Conservation (phyloP, 2,888 invertebrate genomes). For the Sesia apiformis region DNA sequence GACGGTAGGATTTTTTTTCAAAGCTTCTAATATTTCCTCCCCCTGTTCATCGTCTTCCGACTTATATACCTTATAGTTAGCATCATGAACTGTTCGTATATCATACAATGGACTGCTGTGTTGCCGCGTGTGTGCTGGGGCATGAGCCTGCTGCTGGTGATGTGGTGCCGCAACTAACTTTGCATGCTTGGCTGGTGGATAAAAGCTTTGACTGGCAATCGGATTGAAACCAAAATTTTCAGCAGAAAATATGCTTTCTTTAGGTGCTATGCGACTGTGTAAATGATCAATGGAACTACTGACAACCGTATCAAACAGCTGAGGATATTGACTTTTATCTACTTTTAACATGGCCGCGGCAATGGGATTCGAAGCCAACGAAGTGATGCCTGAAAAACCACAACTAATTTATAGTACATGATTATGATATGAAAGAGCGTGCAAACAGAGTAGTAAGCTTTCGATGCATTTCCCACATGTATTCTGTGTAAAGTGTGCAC, state of each 20-base stretch:
- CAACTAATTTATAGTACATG: slow-evolving; percentile 1
- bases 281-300: slow-evolving; percentile 67
- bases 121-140: slow-evolving; percentile 30
- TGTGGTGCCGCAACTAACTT: slow-evolving; percentile 40
- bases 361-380: slow-evolving; percentile 61
- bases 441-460: not conserved
- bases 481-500: not conserved
- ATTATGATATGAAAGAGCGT: not conserved
- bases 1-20: slow-evolving; percentile 60
- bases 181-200: slow-evolving; percentile 41
- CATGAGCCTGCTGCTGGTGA: slow-evolving; percentile 13
- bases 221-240: slow-evolving; percentile 65
- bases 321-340: slow-evolving; percentile 63
- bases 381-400: slow-evolving; percentile 55
- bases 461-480: not conserved
- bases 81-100: slow-evolving; percentile 60
- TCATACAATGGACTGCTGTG: slow-evolving; percentile 54
- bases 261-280: slow-evolving; percentile 51
- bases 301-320: slow-evolving; percentile 59
- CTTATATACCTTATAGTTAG: slow-evolving; percentile 63
- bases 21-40: slow-evolving; percentile 54
- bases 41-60: slow-evolving; percentile 56
- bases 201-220: slow-evolving; percentile 60
- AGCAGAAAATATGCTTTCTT: slow-evolving; percentile 53
- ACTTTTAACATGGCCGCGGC: slow-evolving; percentile 54